Base-by-base conservation (phyloP, 2,888 invertebrate genomes). In the Polymixis lichenea region DNA sequence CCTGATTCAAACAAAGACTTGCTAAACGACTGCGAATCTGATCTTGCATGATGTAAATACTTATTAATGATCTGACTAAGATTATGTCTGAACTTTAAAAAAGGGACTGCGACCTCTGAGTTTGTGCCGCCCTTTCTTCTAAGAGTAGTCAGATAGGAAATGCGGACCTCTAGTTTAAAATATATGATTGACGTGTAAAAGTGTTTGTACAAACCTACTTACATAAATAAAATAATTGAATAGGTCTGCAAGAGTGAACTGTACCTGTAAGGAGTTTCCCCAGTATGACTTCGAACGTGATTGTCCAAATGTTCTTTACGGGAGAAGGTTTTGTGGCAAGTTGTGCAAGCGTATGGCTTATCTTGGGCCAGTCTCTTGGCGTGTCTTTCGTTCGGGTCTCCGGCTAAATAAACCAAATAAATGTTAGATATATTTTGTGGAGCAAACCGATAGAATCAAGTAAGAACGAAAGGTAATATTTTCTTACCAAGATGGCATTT, bases 271-370 rank as follows among this genome's bases (percentile, higher is more conserved):
- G 98, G 98, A 46, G 98, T 98, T 94, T 98, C 98, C 70, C 98
- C 98, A 69, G 98, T 98, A 92, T 98, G 98, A 94, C 98, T 98
- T 80, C 98, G 97, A 6, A 98, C 98, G 90, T 98, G 98, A 94
- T 98, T 98, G 94, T 98, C 98, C 84, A 98, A 97, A 93, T 98
- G 98, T 92, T 98, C 98, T 93, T 98, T 98, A 75, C 98, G 97
- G 19, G 98, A 98, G 94, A 98, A 98, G 46, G 98, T 98, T 94
- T 98, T 98, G 86, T 98, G 98, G 94, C 98, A 98, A 90, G 98
- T 98, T 32, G 98, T 97, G 95, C 98, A 98, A 80, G 98, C 98
- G 91, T 98, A 98, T 8, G 98, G 98, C 92, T 98, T 98, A 93
- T 98, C 98, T 78, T 98, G 98, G 7, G 98, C 97, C 92, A 98